phyloP scores from a whole-genome alignment of 2,888 invertebrate genomes.

The Acronicta aceris region DNA sequence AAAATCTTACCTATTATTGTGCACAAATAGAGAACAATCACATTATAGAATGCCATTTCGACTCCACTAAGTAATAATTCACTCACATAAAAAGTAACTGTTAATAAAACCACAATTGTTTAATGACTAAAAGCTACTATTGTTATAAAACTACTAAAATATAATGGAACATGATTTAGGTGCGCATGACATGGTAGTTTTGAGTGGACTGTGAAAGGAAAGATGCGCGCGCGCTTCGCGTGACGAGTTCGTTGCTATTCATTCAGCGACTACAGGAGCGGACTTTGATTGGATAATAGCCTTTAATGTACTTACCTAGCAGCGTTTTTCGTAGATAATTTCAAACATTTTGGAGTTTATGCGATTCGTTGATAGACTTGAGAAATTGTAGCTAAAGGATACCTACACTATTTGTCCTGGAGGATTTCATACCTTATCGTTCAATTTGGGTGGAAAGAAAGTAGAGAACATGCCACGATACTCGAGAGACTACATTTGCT shows the following conservation, averaged over 20 bases:
- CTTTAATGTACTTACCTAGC: constrained; percentile 2
- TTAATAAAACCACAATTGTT: constrained; percentile 17
- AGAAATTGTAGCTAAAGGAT: no score
- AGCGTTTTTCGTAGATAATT: constrained; percentile 13
- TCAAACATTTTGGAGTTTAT: background rate
- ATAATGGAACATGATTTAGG: constrained; percentile 44
- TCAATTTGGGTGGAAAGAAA: no score
- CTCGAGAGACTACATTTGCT: no score
- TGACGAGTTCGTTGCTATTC: constrained; percentile 19
- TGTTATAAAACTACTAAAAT: constrained; percentile 39
- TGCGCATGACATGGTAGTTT: constrained; percentile 57
- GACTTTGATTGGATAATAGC: constrained; percentile 43
- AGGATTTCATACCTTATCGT: no score
- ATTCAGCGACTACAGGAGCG: constrained; percentile 42
- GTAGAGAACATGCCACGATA: no score
- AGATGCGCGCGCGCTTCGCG: constrained; percentile 53
- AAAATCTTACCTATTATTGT: constrained; percentile 56
- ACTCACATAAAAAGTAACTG: constrained; percentile 14
- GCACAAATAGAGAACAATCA: constrained; percentile 32
- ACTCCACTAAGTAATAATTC: background rate
- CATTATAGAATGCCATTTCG: constrained; percentile 54
- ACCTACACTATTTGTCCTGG: no score
- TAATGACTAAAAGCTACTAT: constrained; percentile 27
- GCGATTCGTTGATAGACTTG: no score
- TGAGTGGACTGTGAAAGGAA: constrained; percentile 41